Evolutionary conservation across 2,797 vertebrate species (phyloP).

Genomic region (Euthynnus affinis): DNA sequence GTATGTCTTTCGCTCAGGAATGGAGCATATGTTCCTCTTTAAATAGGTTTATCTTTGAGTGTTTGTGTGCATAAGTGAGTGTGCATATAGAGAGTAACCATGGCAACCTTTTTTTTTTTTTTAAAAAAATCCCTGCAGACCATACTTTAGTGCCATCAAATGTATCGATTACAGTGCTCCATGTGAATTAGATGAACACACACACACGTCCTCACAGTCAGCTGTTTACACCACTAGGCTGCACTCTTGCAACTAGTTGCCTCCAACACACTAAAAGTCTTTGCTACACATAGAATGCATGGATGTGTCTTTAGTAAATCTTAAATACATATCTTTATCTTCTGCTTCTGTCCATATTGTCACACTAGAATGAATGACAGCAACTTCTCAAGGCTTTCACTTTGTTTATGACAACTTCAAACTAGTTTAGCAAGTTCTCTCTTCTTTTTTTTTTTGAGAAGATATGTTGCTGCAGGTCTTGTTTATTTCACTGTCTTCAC

Average conservation of each 20-base stretch:
- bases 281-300: not conserved
- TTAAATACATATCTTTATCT: not conserved
- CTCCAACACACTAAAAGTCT: not conserved
- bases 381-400: conserved; percentile 7
- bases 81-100: conserved; percentile 46
- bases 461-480: not conserved
- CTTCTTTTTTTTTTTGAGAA: not conserved
- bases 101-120: conserved; percentile 58
- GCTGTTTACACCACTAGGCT: conserved; percentile 34
- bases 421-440: not conserved
- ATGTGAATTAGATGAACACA: conserved; percentile 36
- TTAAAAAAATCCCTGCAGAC: conserved; percentile 52
- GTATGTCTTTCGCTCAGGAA: not conserved
- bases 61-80: conserved; percentile 39
- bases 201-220: conserved; percentile 9
- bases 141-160: conserved; percentile 51
- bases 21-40: conserved; percentile 40
- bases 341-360: not conserved
- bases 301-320: not conserved
- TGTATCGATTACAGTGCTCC: conserved; percentile 51
- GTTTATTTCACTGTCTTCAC: conserved; percentile 6
- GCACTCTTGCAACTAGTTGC: conserved; percentile 25
- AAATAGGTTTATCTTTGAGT: conserved; percentile 39
- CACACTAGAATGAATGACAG: not conserved
- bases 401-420: not conserved